These are phyloP conservation scores for Sipha maydis DNA, from an alignment of 2,888 invertebrate genomes.

Conservation along the genomic window DNA sequence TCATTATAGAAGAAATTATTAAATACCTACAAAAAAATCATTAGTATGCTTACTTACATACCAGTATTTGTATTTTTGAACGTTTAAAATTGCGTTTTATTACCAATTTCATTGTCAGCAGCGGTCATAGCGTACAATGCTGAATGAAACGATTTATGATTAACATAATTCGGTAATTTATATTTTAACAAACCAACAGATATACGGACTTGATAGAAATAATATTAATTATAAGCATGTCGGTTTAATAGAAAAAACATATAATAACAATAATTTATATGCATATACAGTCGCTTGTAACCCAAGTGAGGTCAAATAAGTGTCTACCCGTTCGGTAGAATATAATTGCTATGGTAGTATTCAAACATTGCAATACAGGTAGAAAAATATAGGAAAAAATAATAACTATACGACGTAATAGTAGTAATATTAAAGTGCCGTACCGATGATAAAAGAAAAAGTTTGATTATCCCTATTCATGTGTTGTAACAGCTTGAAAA, in stretches of 20 bases:
- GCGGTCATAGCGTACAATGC: not conserved
- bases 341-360: too few relatives aligned
- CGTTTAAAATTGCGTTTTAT: not conserved
- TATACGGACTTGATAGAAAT: too few relatives aligned
- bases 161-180: not conserved
- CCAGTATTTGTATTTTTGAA: not conserved
- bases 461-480: too few relatives aligned
- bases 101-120: not conserved
- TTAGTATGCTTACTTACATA: not conserved
- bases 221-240: not conserved
- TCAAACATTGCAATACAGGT: too few relatives aligned
- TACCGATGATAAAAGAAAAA: too few relatives aligned
- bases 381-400: too few relatives aligned
- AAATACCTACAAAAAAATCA: not conserved
- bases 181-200: too few relatives aligned
- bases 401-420: too few relatives aligned
- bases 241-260: not conserved
- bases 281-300: not conserved
- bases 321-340: not conserved
- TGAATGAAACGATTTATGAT: not conserved
- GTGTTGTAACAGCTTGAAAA: too few relatives aligned
- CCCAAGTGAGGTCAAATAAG: not conserved
- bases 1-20: not conserved
- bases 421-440: too few relatives aligned
- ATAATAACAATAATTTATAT: not conserved